These are phyloP conservation scores for Tychaedon coryphoeus DNA, from an alignment of 2,113 vertebrate species.

Conservation along the genomic window DNA sequence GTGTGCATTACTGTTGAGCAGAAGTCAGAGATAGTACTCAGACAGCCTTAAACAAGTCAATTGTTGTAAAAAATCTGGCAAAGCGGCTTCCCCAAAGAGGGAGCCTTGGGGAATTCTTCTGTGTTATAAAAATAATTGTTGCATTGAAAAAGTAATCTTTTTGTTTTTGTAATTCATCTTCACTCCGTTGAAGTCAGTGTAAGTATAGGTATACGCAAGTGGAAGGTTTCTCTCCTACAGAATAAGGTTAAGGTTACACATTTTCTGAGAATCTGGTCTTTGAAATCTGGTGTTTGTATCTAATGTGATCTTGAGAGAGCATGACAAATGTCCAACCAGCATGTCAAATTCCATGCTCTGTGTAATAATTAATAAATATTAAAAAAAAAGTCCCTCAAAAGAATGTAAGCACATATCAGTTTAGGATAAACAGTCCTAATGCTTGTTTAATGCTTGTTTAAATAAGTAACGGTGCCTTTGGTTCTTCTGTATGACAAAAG, in stretches of 20 bases:
- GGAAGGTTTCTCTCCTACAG: background rate
- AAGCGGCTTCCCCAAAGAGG: too few relatives aligned
- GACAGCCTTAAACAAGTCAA: background rate
- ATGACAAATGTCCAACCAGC: background rate
- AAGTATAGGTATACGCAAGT: background rate
- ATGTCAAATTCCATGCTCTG: background rate
- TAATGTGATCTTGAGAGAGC: background rate
- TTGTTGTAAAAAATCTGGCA: background rate
- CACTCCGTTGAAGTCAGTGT: background rate
- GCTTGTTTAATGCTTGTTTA: slow-evolving; percentile 39
- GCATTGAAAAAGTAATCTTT: background rate
- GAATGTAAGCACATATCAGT: background rate
- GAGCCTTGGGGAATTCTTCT: background rate
- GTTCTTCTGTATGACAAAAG: background rate
- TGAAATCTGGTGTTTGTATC: background rate
- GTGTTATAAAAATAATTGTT: background rate
- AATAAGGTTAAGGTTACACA: background rate
- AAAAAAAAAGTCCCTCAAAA: background rate
- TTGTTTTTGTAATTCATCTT: background rate
- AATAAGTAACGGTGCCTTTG: background rate
- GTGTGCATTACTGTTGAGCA: background rate
- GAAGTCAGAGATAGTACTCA: background rate
- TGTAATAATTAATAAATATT: background rate
- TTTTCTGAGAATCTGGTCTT: background rate
- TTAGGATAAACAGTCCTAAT: slow-evolving; percentile 18